phyloP scores from a whole-genome alignment of 2,797 vertebrate genomes.

The Garrulus glandarius region DNA sequence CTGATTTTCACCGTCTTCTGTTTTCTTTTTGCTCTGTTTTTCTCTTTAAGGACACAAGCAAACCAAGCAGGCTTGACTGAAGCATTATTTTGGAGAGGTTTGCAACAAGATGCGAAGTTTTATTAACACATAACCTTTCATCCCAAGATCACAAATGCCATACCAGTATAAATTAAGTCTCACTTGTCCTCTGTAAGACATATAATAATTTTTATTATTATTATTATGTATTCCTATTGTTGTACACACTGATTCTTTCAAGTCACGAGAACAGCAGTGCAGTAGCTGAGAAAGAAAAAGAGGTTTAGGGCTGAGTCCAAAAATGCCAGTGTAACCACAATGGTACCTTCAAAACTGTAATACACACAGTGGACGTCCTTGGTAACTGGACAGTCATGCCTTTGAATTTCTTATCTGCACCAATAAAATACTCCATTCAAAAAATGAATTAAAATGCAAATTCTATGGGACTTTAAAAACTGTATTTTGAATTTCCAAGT shows the following conservation, averaged over 20 bases:
- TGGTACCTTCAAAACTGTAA: not conserved
- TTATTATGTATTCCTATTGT: not conserved
- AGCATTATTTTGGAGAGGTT: not conserved
- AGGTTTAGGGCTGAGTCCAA: not conserved
- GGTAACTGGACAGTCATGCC: not conserved
- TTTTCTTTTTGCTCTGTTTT: not conserved
- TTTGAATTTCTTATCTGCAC: not conserved
- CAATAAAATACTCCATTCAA: not conserved
- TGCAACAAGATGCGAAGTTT: not conserved
- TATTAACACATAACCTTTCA: not conserved
- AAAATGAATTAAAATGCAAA: not conserved
- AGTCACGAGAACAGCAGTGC: not conserved
- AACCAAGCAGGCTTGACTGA: not conserved
- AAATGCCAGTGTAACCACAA: not conserved
- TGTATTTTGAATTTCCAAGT: not conserved
- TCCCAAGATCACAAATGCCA: not conserved
- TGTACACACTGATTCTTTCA: not conserved
- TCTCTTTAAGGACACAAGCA: not conserved
- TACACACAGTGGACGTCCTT: not conserved
- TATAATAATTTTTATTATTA: not conserved
- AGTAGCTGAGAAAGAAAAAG: not conserved
- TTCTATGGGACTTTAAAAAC: not conserved
- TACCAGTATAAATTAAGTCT: not conserved
- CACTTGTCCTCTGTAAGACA: not conserved
- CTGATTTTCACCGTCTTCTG: not conserved